A percentile compares a stretch with the other conserved stretches of the same genome.
These are phyloP conservation scores for Leptinotarsa undecemlineata DNA, from an alignment of 1,140 invertebrate species.

Conservation along the genomic window DNA sequence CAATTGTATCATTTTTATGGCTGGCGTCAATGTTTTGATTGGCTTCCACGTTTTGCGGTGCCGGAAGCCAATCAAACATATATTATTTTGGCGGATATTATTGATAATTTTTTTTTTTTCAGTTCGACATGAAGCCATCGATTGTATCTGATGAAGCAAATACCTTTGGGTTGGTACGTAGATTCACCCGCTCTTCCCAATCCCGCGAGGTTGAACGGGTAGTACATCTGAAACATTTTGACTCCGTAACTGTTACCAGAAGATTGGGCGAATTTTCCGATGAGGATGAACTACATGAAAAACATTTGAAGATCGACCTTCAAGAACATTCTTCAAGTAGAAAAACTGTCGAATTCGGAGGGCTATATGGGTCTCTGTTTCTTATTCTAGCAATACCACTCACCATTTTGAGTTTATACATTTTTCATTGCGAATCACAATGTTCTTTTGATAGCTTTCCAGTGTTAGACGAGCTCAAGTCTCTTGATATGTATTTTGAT, in stretches of 20 bases:
- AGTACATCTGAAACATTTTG: constrained; percentile 47
- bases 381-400: constrained; percentile 46
- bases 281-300: constrained; percentile 50
- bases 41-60: no score
- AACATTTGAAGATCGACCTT: constrained; percentile 15
- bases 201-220: constrained; percentile 44
- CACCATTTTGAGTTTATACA: constrained; percentile 48
- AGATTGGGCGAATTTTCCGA: constrained; percentile 56
- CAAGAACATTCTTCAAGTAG: constrained; percentile 36
- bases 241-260: constrained; percentile 32
- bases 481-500: constrained; percentile 51
- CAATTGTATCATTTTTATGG: no score
- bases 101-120: constrained; percentile 10
- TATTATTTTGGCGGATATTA: no score
- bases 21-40: no score
- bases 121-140: constrained; percentile 6
- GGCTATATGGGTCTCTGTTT: constrained; percentile 49
- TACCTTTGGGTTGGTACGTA: neutral
- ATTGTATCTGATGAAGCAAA: constrained; percentile 15
- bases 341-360: constrained; percentile 52
- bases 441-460: constrained; percentile 53
- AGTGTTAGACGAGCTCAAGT: constrained; percentile 43
- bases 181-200: constrained; percentile 30
- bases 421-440: constrained; percentile 51
- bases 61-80: no score